Evolutionary conservation across 2,113 vertebrate species (phyloP).

Genomic region (Grallaria varia): DNA sequence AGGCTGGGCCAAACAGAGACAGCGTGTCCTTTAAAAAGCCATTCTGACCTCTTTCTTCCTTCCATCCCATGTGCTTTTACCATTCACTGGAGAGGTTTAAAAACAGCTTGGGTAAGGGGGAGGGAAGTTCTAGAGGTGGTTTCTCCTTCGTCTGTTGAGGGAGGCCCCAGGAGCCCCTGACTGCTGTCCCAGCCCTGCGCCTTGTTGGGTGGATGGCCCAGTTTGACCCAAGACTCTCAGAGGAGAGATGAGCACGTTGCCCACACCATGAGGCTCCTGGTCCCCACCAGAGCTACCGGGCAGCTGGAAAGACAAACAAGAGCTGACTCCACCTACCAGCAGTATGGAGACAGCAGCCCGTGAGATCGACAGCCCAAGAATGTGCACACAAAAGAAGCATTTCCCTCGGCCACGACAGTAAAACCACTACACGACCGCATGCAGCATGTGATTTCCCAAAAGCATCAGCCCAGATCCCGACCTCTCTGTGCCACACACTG

Average conservation of each 20-base stretch:
- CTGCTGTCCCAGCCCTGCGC: neutral
- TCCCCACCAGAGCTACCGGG: neutral
- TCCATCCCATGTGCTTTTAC: neutral
- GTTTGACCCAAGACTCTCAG: neutral
- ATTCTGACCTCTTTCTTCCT: neutral
- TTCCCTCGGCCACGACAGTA: slow-evolving; percentile 43
- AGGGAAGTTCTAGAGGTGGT: neutral
- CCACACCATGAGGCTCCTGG: neutral
- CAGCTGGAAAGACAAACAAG: slow-evolving; percentile 41
- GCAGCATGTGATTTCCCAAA: slow-evolving; percentile 65
- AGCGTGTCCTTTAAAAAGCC: neutral
- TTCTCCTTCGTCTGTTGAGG: neutral
- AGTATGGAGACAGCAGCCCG: slow-evolving; percentile 44
- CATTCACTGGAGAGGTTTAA: neutral
- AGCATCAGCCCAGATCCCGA: slow-evolving; percentile 35
- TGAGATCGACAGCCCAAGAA: slow-evolving; percentile 49
- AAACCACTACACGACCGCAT: slow-evolving; percentile 63
- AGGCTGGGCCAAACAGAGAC: neutral
- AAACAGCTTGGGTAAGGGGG: neutral
- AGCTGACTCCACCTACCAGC: slow-evolving; percentile 49
- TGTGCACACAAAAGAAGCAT: slow-evolving; percentile 56
- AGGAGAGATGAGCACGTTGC: neutral
- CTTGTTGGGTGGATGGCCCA: neutral
- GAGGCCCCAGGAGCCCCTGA: neutral
- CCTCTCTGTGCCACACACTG: slow-evolving; percentile 15